phyloP scores from a whole-genome alignment of 2,797 vertebrate species.

The Poecilia wingei region DNA sequence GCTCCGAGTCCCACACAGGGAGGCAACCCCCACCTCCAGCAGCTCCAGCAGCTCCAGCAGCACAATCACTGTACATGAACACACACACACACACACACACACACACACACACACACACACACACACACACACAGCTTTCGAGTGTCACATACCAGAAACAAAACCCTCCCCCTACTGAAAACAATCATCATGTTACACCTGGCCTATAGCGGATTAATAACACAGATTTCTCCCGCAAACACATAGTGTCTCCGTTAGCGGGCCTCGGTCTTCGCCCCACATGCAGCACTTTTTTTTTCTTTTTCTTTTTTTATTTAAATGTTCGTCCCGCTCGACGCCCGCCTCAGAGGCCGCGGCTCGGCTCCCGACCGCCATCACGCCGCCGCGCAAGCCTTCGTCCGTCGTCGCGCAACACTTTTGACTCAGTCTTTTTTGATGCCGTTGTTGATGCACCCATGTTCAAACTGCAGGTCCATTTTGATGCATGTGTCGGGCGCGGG shows the following conservation, averaged over 20 bases:
- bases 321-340: constrained; percentile 36
- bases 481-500: constrained; percentile 78
- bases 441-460: constrained; percentile 77
- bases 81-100: background rate
- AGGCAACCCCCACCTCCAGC: constrained; percentile 71
- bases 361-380: constrained; percentile 34
- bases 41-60: constrained; percentile 30
- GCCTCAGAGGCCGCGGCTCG: constrained; percentile 39
- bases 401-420: constrained; percentile 64
- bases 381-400: constrained; percentile 38
- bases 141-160: constrained; percentile 43
- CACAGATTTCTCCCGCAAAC: constrained; percentile 30
- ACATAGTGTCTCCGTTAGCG: constrained; percentile 22
- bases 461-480: constrained; percentile 77
- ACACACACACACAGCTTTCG: background rate
- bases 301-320: constrained; percentile 2
- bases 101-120: constrained; percentile 9
- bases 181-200: constrained; percentile 37
- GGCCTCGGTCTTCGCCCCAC: constrained; percentile 25
- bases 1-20: constrained; percentile 81
- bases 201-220: constrained; percentile 20
- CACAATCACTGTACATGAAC: constrained; percentile 59
- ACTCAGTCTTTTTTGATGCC: constrained; percentile 77
- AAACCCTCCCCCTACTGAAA: constrained; percentile 36
- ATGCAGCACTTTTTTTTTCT: background rate